Evolutionary conservation across 2,113 vertebrate genomes (phyloP), one percentile per base, ranked within the genome.

Genomic region (Ia io): DNA sequence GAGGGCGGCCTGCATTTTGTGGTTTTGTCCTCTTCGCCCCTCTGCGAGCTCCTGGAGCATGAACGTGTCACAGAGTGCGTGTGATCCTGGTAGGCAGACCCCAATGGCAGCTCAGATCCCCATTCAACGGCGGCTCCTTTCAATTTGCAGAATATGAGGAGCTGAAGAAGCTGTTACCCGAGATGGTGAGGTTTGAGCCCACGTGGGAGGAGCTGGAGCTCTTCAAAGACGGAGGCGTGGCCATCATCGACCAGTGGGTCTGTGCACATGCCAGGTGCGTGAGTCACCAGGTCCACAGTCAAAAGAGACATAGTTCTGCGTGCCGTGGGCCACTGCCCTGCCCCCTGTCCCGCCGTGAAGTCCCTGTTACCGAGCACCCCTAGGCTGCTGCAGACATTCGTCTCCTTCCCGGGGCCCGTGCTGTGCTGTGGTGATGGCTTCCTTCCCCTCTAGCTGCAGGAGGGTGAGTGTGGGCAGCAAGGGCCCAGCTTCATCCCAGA

Each of bases 171-270:
- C 96, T 99, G 92, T 91, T 99, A 28, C 99, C 99, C 4, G 98
- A 99, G 92, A 99, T 99, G 99, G 97, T 99, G 95, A 98, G 98
- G 23, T 99, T 99, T 71, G 99, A 99, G 73, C 98, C 99, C 4
- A 98, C 98, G 0, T 97, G 97, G 97, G 99, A 99, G 37, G 99
- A 99, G 93, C 97, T 99, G 89, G 98, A 99, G 76, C 98, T 99
- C 35, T 99, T 99, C 93, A 99, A 99, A 94, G 99, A 99, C 5
- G 99, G 99, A 23, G 99, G 99, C 0, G 97, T 99, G 37, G 99
- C 99, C 11, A 99, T 99, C 88, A 99, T 99, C 89, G 99, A 99
- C 96, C 99, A 99, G 97, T 99, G 99, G 99, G 99, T 99, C 97
- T 99, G 99, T 5, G 97, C 99, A 0, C 99, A 99, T 51, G 99